Base-by-base conservation (phyloP, 2,888 invertebrate species). In the Heliconius charithonia region DNA sequence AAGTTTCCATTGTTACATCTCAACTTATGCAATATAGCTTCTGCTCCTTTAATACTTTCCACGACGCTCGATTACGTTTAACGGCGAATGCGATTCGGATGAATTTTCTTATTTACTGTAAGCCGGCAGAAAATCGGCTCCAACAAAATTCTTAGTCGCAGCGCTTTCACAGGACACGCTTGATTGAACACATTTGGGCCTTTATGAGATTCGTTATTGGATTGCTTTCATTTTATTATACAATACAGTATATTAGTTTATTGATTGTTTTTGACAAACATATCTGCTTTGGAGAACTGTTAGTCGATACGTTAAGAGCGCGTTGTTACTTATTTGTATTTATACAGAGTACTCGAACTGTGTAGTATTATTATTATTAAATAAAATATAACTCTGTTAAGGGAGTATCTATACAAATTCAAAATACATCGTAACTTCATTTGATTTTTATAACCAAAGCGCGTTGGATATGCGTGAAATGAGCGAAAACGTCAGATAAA, bases 11-110 rank as follows among this genome's bases (percentile, higher is more conserved):
- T 94, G 93, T 93, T 89, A 94, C 92, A 92, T 92, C 92, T 90
- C 89, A 94, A 94, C 94, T 94, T 94, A 92, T 92, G 94, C 93
- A 93, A 93, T 94, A 94, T 93, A 92, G 89, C 91, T 92, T 92
- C 90, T 91, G 92, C 92, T 92, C 92, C 92, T 92, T 93, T 94
- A 93, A 94, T 94, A 94, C 94, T 94, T 95, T 93, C 91, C 89
- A 89, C 88, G 89, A 90, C 93, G 94, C 92, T 94, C 94, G 94
- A 95, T 95, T 94, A 92, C 93, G 87, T 91, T 93, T 94, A 94
- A 94, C 93, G 91, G 90, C 51, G 51, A 51, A 51, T 92, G 88
- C 89, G 89, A 89, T 92, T 89, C 90, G 89, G 90, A 92, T 90
- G 90, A 94, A 93, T 94, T 93, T 91, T 92, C 92, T 94, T 94